A percentile compares a stretch with the other conserved stretches of the same genome.
Conservation (phyloP, 2,888 invertebrate genomes). For the Argynnis bischoffii region DNA sequence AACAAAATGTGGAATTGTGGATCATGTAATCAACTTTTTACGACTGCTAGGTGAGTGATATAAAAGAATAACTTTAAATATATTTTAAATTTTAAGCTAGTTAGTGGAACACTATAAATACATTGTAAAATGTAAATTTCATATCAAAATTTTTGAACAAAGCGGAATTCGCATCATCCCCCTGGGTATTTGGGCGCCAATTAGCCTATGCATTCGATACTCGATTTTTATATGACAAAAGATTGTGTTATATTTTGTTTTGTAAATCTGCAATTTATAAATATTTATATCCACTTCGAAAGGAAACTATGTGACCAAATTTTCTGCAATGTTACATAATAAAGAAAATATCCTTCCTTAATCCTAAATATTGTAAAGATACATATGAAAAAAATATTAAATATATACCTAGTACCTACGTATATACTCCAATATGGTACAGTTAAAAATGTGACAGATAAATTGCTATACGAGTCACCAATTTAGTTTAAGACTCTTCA, state of each 20-base stretch:
- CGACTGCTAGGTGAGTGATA: conserved; percentile 64
- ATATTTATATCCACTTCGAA: background rate
- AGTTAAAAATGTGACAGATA: too few relatives aligned
- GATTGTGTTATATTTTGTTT: conserved; percentile 9
- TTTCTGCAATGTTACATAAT: too few relatives aligned
- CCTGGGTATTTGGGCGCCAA: conserved; percentile 22
- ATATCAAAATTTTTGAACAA: conserved; percentile 15
- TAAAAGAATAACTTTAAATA: background rate
- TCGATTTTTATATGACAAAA: conserved; percentile 20
- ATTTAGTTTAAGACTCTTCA: too few relatives aligned
- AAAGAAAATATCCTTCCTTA: too few relatives aligned
- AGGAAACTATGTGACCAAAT: background rate
- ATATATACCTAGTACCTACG: too few relatives aligned
- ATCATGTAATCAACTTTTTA: conserved; percentile 74
- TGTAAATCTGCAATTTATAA: conserved; percentile 4
- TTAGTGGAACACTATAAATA: conserved; percentile 12
- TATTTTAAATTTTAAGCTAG: conserved; percentile 19
- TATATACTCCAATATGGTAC: too few relatives aligned
- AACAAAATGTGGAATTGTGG: conserved; percentile 79
- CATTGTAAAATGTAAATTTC: conserved; percentile 22
- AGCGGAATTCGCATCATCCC: conserved; percentile 13
- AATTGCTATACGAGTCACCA: too few relatives aligned
- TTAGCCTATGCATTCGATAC: conserved; percentile 19
- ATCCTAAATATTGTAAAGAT: too few relatives aligned
- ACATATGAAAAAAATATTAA: too few relatives aligned